phyloP scores from a whole-genome alignment of 2,113 vertebrate genomes.

The Chiloscyllium plagiosum region DNA sequence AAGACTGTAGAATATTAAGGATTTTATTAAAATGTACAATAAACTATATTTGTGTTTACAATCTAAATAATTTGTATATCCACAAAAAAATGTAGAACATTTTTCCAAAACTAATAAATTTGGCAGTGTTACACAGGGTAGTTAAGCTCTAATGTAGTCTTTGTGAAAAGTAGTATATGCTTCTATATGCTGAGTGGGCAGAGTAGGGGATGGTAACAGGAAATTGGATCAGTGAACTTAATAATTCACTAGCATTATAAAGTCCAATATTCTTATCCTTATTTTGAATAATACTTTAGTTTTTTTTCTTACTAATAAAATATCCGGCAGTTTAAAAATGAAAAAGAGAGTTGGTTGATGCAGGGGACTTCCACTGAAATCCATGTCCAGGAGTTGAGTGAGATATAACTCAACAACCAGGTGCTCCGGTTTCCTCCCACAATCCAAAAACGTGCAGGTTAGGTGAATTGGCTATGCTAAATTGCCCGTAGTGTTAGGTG shows the following conservation, averaged over 20 bases:
- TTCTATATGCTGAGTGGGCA: too few relatives aligned
- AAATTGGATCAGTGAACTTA: not conserved
- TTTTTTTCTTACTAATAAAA: not conserved
- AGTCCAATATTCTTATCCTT: not conserved
- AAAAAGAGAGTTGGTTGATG: not conserved
- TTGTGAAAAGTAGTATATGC: not conserved
- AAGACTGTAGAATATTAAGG: too few relatives aligned
- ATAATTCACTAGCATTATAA: not conserved
- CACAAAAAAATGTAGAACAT: not conserved
- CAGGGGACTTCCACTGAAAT: not conserved
- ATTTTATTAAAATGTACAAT: not conserved
- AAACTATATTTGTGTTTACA: not conserved
- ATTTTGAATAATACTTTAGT: not conserved
- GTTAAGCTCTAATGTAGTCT: not conserved
- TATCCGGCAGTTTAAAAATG: not conserved
- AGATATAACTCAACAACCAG: too few relatives aligned
- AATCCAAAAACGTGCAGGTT: too few relatives aligned
- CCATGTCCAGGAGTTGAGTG: not conserved
- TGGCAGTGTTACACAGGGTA: not conserved
- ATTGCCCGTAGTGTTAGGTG: too few relatives aligned
- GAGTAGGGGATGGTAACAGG: not conserved
- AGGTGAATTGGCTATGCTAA: too few relatives aligned
- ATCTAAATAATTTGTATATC: not conserved
- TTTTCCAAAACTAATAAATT: not conserved
- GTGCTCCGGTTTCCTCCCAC: too few relatives aligned